Evolutionary conservation across 2,113 vertebrate genomes (phyloP).

Genomic region (Choloepus hoffmanni): DNA sequence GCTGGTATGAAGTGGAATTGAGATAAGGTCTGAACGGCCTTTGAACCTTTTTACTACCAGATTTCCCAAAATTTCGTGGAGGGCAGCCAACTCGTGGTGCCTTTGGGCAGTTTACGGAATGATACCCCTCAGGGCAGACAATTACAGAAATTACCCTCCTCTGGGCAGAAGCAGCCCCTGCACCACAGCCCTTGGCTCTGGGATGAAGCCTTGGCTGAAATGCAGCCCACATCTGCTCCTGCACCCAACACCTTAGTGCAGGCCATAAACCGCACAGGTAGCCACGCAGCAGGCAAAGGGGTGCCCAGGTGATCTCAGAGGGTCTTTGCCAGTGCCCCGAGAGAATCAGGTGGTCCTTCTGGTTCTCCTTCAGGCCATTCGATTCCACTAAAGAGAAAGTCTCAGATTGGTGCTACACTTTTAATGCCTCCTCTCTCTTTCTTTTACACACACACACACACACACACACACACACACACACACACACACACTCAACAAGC

Average conservation of each 20-base stretch:
- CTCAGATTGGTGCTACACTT: not conserved
- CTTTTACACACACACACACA: not conserved
- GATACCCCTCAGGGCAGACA: not conserved
- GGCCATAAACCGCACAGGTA: not conserved
- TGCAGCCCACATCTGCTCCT: not conserved
- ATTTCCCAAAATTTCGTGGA: not conserved
- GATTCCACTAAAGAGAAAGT: not conserved
- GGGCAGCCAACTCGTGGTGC: not conserved
- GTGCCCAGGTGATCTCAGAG: not conserved
- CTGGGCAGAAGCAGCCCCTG: not conserved
- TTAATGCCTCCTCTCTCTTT: not conserved
- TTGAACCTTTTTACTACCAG: not conserved
- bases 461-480: not conserved
- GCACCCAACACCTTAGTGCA: not conserved
- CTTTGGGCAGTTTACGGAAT: not conserved
- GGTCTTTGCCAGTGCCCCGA: not conserved
- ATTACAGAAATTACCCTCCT: not conserved
- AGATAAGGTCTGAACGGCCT: not conserved
- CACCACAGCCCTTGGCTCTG: not conserved
- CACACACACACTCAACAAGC: not conserved
- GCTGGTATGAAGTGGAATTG: not conserved
- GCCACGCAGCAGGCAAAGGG: not conserved
- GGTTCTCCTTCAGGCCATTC: not conserved
- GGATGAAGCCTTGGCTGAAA: not conserved
- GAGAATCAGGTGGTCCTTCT: not conserved